Conservation (phyloP, 2,888 invertebrate species). For the Thalpophila matura region DNA sequence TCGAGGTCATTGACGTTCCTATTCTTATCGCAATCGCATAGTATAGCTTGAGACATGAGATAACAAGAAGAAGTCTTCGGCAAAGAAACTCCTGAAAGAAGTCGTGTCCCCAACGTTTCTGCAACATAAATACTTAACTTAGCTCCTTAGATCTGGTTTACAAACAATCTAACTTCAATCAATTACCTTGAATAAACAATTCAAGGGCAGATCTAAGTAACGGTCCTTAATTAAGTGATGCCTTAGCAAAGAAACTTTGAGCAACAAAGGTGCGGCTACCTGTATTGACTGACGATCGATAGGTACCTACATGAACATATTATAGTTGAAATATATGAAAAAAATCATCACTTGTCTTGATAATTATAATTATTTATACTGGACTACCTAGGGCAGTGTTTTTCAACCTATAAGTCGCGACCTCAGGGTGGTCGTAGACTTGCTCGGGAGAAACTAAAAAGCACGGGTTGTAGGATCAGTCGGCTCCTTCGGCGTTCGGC, state of each 20-base stretch:
- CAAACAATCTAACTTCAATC: conserved; percentile 17
- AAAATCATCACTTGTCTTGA: too few species aligned
- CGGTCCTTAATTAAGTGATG: not conserved
- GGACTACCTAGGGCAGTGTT: too few species aligned
- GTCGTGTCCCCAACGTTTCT: not conserved
- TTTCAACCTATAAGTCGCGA: too few species aligned
- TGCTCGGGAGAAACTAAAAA: too few species aligned
- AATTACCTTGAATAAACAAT: conserved; percentile 21
- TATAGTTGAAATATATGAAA: not conserved
- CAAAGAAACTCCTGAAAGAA: not conserved
- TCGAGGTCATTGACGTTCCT: too few species aligned
- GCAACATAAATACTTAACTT: not conserved
- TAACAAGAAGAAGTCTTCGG: too few species aligned
- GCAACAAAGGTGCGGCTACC: not conserved
- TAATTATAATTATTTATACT: too few species aligned
- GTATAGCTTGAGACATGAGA: too few species aligned
- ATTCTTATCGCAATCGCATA: too few species aligned
- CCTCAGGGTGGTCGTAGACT: too few species aligned
- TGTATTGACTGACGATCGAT: not conserved
- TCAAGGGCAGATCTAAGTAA: conserved; percentile 1
- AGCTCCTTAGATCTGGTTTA: not conserved
- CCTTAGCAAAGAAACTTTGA: conserved; percentile 16
- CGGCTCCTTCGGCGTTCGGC: too few species aligned
- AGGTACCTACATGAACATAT: not conserved
- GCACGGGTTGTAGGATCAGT: too few species aligned